Evolutionary conservation across 1,140 invertebrate species (phyloP).

Genomic region (Drosophila asahinai): DNA sequence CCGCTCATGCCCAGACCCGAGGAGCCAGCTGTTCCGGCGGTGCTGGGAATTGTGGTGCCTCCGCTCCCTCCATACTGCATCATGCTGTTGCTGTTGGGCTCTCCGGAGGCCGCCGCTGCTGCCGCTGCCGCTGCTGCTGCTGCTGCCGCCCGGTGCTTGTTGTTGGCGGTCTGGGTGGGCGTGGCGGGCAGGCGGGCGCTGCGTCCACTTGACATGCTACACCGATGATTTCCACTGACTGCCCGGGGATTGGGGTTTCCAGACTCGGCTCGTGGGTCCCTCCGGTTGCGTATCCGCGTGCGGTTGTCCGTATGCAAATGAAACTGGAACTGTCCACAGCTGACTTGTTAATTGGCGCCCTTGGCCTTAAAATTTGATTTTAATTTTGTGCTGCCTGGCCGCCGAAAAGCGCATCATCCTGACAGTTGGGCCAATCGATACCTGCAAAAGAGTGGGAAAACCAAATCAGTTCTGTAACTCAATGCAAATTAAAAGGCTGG

Average conservation of each 20-base stretch:
- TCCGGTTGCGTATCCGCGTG: not conserved
- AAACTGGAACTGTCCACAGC: constrained; percentile 14
- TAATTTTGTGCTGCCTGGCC: constrained; percentile 42
- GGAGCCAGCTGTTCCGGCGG: constrained; percentile 21
- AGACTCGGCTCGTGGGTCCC: constrained; percentile 11
- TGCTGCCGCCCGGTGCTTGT: constrained; percentile 61
- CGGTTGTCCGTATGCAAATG: constrained; percentile 28
- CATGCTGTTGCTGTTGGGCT: constrained; percentile 83
- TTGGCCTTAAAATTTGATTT: constrained; percentile 54
- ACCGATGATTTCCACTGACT: constrained; percentile 49
- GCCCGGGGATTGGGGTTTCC: constrained; percentile 24
- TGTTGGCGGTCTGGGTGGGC: constrained; percentile 80
- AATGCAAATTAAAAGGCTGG: not conserved
- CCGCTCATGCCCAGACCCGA: constrained; percentile 40
- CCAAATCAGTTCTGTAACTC: not conserved
- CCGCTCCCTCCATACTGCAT: constrained; percentile 60
- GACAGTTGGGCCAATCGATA: constrained; percentile 33
- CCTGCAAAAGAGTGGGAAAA: constrained; percentile 27
- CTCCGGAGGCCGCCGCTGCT: constrained; percentile 55
- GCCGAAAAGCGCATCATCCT: constrained; percentile 41
- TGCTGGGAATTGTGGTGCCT: constrained; percentile 35
- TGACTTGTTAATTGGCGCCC: constrained; percentile 20
- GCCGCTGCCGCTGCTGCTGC: constrained; percentile 45
- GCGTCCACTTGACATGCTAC: constrained; percentile 85
- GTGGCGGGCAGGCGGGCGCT: constrained; percentile 84